Evolutionary conservation across 2,797 vertebrate genomes (phyloP).

Genomic region (Cyclopterus lumpus): DNA sequence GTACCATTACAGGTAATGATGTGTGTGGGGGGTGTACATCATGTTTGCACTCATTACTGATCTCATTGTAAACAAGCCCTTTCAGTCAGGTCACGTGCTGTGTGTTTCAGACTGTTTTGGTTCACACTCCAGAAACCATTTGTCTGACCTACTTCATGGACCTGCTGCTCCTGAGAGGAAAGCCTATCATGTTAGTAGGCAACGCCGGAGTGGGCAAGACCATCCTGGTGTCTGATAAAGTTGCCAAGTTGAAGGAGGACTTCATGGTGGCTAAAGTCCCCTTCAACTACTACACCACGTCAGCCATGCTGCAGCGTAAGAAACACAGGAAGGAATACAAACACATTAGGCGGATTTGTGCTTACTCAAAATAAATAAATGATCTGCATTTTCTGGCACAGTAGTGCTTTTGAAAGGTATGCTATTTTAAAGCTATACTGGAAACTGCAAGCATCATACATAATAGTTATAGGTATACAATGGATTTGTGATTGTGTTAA

Average conservation of each 20-base stretch:
- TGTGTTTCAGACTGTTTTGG: slow-evolving; percentile 76
- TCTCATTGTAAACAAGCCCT: neutral
- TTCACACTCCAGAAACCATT: slow-evolving; percentile 79
- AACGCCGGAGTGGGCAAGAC: slow-evolving; percentile 85
- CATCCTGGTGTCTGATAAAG: slow-evolving; percentile 79
- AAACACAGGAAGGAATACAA: neutral
- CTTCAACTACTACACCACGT: slow-evolving; percentile 83
- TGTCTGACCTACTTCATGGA: slow-evolving; percentile 82
- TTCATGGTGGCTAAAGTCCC: slow-evolving; percentile 78
- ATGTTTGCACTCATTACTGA: neutral
- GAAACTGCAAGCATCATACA: neutral
- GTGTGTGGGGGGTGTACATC: neutral
- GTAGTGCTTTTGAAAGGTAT: neutral
- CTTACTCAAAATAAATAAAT: neutral
- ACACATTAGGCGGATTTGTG: neutral
- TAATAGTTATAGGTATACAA: neutral
- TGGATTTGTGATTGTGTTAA: neutral
- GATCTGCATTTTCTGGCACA: neutral
- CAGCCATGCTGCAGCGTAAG: slow-evolving; percentile 81
- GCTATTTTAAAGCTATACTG: neutral
- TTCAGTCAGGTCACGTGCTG: neutral
- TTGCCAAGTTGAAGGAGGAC: slow-evolving; percentile 79
- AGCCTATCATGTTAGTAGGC: slow-evolving; percentile 81
- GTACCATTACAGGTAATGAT: slow-evolving; percentile 78
- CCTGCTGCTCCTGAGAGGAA: slow-evolving; percentile 81